Conservation (phyloP, 2,797 vertebrate genomes). For the Helicolenus hilgendorfi region DNA sequence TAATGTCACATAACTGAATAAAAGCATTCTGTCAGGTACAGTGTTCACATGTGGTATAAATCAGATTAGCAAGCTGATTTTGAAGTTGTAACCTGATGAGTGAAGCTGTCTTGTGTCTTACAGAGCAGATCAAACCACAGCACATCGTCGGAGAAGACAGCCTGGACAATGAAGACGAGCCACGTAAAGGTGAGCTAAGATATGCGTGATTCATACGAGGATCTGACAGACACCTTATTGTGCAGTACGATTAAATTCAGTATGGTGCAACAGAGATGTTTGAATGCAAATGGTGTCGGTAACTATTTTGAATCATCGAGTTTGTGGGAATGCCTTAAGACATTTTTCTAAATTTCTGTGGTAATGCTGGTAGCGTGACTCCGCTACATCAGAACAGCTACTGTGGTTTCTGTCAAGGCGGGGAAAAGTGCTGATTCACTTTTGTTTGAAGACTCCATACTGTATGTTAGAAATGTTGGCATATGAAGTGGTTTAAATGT, state of each 20-base stretch:
- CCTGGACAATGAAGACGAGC: slow-evolving; percentile 95
- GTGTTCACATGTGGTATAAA: background rate
- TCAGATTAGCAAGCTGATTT: background rate
- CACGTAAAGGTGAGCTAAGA: slow-evolving; percentile 92
- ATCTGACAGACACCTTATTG: background rate
- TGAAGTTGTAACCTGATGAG: background rate
- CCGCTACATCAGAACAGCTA: background rate
- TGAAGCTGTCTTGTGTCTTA: slow-evolving; percentile 48
- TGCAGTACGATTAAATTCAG: background rate
- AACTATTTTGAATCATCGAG: background rate
- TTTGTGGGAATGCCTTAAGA: background rate
- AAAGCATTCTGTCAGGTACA: background rate
- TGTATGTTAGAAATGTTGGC: background rate
- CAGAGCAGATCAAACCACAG: slow-evolving; percentile 96
- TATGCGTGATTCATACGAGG: background rate
- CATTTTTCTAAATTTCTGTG: background rate
- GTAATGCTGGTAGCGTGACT: background rate
- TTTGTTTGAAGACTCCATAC: background rate
- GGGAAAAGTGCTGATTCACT: background rate
- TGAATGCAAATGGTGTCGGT: background rate
- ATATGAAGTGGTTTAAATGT: fast-evolving
- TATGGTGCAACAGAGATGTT: background rate
- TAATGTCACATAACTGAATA: slow-evolving; percentile 23
- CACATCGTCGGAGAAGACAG: slow-evolving; percentile 96
- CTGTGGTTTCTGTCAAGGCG: background rate